Percentiles rank a stretch among this genome's conserved stretches.
Conservation (phyloP, 2,797 vertebrate species). For the Cuniculus paca region DNA sequence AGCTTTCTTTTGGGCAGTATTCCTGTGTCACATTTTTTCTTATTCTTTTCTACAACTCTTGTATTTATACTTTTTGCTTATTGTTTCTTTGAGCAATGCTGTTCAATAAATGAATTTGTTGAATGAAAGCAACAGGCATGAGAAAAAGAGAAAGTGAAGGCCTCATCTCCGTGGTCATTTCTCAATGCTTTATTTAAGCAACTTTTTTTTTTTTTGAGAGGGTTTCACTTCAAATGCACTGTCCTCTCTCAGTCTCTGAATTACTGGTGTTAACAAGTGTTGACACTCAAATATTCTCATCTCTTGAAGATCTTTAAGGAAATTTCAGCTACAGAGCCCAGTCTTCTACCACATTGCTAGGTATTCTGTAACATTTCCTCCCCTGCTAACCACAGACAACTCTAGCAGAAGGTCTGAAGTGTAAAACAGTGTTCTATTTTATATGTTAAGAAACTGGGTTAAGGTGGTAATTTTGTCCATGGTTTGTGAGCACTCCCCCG, state of each 20-base stretch:
- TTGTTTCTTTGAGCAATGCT: not conserved
- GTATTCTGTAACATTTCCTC: conserved; percentile 5
- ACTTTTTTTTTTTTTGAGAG: not conserved
- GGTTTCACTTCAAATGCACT: not conserved
- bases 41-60: not conserved
- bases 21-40: not conserved
- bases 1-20: not conserved
- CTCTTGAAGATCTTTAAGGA: not conserved
- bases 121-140: not conserved
- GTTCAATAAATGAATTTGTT: conserved; percentile 12
- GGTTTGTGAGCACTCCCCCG: conserved; percentile 39
- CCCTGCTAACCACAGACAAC: conserved; percentile 53
- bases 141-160: conserved; percentile 23
- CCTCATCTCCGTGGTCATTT: not conserved
- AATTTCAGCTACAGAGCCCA: not conserved
- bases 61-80: not conserved
- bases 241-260: not conserved
- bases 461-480: conserved; percentile 13
- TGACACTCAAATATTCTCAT: not conserved
- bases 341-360: not conserved
- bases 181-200: not conserved
- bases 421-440: conserved; percentile 50
- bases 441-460: conserved; percentile 28
- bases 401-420: not conserved
- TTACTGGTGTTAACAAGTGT: not conserved